Evolutionary conservation across 2,888 invertebrate species (phyloP).

Genomic region (Carpatolechia fugitivella): DNA sequence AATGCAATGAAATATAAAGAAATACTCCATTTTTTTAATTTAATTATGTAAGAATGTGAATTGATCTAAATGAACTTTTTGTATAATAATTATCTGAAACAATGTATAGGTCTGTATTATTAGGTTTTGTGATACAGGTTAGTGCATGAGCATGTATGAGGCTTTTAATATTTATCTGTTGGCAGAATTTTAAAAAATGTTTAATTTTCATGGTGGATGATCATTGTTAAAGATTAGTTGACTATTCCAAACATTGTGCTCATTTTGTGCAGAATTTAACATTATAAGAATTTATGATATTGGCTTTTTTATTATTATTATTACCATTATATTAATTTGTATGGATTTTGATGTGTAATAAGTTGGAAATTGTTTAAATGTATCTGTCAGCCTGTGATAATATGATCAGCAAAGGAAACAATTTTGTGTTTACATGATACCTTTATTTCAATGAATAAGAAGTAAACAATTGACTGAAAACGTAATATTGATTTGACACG

Average conservation of each 20-base stretch:
- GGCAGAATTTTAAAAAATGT: slow-evolving; percentile 1
- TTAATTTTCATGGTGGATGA: not conserved
- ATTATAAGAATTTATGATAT: slow-evolving; percentile 39
- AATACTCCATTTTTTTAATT: slow-evolving; percentile 24
- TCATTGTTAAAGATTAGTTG: not conserved
- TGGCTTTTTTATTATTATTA: slow-evolving; percentile 38
- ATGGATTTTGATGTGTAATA: too few relatives aligned
- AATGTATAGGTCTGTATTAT: not conserved
- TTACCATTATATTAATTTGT: not conserved
- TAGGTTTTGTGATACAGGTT: not conserved
- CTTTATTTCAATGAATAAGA: slow-evolving; percentile 75
- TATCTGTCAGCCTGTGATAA: too few relatives aligned
- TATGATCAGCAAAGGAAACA: not conserved
- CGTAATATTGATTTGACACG: slow-evolving; percentile 77
- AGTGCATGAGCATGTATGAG: slow-evolving; percentile 15
- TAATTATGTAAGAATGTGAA: slow-evolving; percentile 17
- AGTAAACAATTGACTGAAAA: slow-evolving; percentile 78
- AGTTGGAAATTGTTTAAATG: not conserved
- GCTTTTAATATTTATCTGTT: slow-evolving; percentile 19
- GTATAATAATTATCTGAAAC: not conserved
- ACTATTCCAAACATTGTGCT: slow-evolving; percentile 50
- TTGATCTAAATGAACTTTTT: slow-evolving; percentile 14
- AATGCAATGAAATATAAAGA: slow-evolving; percentile 18
- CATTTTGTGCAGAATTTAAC: slow-evolving; percentile 49
- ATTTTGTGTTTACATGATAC: slow-evolving; percentile 37